phyloP scores from a whole-genome alignment of 2,797 vertebrate species.

The Momotus momota region DNA sequence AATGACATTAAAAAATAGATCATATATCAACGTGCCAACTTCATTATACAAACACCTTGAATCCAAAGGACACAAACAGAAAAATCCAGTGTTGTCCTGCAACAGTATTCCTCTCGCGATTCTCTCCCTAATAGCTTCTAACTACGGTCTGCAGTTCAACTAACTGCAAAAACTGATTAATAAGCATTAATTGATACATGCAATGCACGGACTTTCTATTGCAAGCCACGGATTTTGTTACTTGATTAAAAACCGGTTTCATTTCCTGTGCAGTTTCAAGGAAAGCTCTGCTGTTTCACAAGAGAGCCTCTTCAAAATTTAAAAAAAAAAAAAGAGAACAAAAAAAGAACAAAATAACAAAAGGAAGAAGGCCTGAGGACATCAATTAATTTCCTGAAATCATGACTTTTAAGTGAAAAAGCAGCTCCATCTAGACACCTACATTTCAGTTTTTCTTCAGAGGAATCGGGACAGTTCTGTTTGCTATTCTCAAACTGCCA shows the following conservation, averaged over 20 bases:
- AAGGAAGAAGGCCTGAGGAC: neutral
- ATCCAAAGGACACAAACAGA: constrained; percentile 64
- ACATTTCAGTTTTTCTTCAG: constrained; percentile 61
- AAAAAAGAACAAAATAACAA: neutral
- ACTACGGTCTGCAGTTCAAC: constrained; percentile 24
- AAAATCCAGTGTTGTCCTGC: neutral
- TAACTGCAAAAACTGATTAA: constrained; percentile 57
- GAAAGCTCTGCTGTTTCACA: constrained; percentile 39
- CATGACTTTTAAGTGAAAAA: constrained; percentile 41
- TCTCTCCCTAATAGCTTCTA: constrained; percentile 33
- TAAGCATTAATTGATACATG: constrained; percentile 55
- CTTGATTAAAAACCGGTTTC: constrained; percentile 26
- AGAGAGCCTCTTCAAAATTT: neutral
- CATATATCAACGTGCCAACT: constrained; percentile 71
- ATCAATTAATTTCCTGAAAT: constrained; percentile 12
- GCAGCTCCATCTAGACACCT: constrained; percentile 42
- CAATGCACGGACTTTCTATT: neutral
- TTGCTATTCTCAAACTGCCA: constrained; percentile 36
- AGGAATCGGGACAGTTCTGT: neutral
- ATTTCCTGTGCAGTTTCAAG: constrained; percentile 46
- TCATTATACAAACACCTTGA: constrained; percentile 80
- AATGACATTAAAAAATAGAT: constrained; percentile 80
- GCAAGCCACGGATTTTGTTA: constrained; percentile 66
- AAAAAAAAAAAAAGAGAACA: neutral
- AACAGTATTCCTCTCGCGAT: neutral